These are phyloP conservation scores for Leptinotarsa juncta DNA, from an alignment of 2,888 invertebrate genomes.

Conservation along the genomic window DNA sequence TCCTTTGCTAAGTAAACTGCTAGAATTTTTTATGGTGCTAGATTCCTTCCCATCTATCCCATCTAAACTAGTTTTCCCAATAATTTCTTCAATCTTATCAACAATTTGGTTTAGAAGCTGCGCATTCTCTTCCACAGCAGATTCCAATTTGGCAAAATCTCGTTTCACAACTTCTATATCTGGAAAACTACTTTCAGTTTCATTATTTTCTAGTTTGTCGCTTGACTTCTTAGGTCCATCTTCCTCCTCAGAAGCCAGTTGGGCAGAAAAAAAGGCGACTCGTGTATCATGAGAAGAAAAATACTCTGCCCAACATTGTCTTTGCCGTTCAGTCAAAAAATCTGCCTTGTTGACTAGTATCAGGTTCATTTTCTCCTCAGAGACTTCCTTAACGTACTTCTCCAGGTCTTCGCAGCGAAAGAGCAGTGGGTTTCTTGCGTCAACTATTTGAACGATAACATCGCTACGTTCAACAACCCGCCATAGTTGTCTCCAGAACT, in stretches of 20 bases:
- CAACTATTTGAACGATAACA: conserved; percentile 92
- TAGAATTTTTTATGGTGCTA: conserved; percentile 66
- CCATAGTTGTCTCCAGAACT: conserved; percentile 99
- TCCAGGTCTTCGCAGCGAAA: conserved; percentile 91
- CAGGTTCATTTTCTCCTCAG: conserved; percentile 78
- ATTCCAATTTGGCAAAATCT: conserved; percentile 68
- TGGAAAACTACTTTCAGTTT: conserved; percentile 45
- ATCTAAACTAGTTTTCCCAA: conserved; percentile 42
- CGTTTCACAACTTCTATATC: conserved; percentile 62
- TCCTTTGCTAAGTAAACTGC: conserved; percentile 74
- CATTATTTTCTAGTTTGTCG: conserved; percentile 43
- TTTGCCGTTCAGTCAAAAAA: conserved; percentile 82
- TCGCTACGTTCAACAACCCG: conserved; percentile 97
- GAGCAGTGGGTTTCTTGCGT: conserved; percentile 94
- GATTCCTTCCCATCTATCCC: conserved; percentile 36
- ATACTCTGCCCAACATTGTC: conserved; percentile 87
- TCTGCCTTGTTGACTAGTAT: conserved; percentile 97
- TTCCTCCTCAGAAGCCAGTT: conserved; percentile 67
- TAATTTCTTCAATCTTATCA: conserved; percentile 66
- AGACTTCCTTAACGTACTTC: conserved; percentile 78
- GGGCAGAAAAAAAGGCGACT: conserved; percentile 93
- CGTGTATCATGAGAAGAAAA: conserved; percentile 77
- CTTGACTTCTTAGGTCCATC: conserved; percentile 41
- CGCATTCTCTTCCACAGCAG: conserved; percentile 70
- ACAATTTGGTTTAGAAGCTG: conserved; percentile 70